These are phyloP conservation scores for Xiphorhynchus elegans DNA, from an alignment of 2,113 vertebrate genomes.

Conservation along the genomic window DNA sequence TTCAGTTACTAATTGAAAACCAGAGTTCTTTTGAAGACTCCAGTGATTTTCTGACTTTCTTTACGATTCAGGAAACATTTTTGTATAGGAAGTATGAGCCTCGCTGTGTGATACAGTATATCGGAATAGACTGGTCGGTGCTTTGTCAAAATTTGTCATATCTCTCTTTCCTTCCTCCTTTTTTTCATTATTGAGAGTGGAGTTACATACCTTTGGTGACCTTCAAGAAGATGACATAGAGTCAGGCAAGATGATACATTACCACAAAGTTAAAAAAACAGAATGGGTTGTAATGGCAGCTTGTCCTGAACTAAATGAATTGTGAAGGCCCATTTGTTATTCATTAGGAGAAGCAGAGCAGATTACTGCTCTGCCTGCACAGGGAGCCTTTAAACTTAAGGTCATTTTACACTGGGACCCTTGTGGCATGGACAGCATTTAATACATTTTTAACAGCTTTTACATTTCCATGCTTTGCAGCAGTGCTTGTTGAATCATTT, in stretches of 20 bases:
- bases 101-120: background rate
- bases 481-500: slow-evolving; percentile 45
- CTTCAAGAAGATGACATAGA: slow-evolving; percentile 71
- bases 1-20: background rate
- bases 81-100: background rate
- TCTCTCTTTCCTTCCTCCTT: slow-evolving; percentile 47
- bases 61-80: background rate
- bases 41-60: background rate
- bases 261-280: slow-evolving; percentile 67
- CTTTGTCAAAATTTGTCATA: slow-evolving; percentile 51
- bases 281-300: slow-evolving; percentile 71
- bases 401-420: slow-evolving; percentile 72
- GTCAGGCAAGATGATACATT: slow-evolving; percentile 76
- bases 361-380: slow-evolving; percentile 62
- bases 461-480: slow-evolving; percentile 41
- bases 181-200: slow-evolving; percentile 28
- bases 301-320: slow-evolving; percentile 66
- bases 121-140: background rate
- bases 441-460: slow-evolving; percentile 68
- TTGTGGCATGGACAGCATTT: slow-evolving; percentile 54
- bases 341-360: slow-evolving; percentile 75
- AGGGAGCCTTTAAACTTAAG: slow-evolving; percentile 69
- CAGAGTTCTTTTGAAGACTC: background rate
- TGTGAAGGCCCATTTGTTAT: slow-evolving; percentile 79
- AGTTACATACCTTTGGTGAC: slow-evolving; percentile 71